Conservation (phyloP, 2,888 invertebrate genomes). For the Emmelina monodactyla region DNA sequence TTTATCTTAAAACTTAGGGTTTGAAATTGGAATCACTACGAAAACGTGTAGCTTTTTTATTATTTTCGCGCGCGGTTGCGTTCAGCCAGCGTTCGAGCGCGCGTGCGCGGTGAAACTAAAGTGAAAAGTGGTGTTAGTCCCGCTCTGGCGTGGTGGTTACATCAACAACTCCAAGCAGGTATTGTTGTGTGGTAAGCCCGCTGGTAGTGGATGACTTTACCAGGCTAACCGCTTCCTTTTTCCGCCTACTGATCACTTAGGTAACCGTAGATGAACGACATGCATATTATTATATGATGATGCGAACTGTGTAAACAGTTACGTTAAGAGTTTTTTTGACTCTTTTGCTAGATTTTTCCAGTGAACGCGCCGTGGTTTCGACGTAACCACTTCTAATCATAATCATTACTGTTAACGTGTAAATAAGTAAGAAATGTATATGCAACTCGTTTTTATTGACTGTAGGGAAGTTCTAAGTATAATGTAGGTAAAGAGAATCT, state of each 20-base stretch:
- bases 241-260: conserved; percentile 19
- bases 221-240: conserved; percentile 27
- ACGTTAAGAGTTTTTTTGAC: no score
- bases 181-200: not conserved
- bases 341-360: no score
- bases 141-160: conserved; percentile 47
- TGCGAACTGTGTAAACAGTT: not conserved
- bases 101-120: conserved; percentile 41
- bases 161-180: conserved; percentile 40
- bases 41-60: not conserved
- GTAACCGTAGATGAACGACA: conserved; percentile 10
- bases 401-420: no score
- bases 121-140: conserved; percentile 61
- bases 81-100: conserved; percentile 39
- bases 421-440: no score
- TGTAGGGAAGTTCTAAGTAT: no score
- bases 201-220: not conserved
- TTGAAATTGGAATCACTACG: no score
- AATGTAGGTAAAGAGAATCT: no score
- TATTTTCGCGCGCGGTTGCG: conserved; percentile 31
- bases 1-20: not conserved
- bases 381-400: no score
- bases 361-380: no score
- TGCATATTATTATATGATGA: not conserved
- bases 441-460: no score